Evolutionary conservation across 2,797 vertebrate genomes (phyloP).

Genomic region (Nyctalus aviator): DNA sequence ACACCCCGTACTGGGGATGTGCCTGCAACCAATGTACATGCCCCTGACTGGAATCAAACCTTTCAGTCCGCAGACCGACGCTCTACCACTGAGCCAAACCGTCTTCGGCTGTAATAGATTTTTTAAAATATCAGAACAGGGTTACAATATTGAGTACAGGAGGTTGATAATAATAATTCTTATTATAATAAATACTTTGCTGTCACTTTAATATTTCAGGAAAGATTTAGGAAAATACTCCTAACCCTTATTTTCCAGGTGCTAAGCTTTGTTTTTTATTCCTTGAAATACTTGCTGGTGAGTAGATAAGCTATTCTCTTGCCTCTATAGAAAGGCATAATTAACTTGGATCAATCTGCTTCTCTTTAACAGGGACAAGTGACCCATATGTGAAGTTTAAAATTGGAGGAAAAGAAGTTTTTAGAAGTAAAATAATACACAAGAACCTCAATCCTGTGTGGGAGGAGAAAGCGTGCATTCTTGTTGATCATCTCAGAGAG

Average conservation of each 20-base stretch:
- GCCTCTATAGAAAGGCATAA: background rate
- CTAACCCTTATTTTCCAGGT: background rate
- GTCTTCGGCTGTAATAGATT: background rate
- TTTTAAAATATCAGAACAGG: background rate
- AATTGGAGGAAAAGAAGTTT: slow-evolving; percentile 95
- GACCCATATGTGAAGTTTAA: slow-evolving; percentile 99
- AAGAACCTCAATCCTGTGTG: slow-evolving; percentile 98
- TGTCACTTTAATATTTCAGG: background rate
- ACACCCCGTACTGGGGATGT: too few species aligned
- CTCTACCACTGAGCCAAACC: too few species aligned
- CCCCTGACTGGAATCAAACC: too few species aligned
- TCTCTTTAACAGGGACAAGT: slow-evolving; percentile 92
- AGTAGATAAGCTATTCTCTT: background rate
- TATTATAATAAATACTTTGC: background rate
- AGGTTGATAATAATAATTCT: background rate
- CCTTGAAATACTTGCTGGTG: slow-evolving; percentile 26
- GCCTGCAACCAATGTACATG: too few species aligned
- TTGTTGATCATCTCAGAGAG: slow-evolving; percentile 92
- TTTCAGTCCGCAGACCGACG: too few species aligned
- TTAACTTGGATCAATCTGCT: background rate
- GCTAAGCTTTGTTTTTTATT: background rate
- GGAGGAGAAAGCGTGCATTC: slow-evolving; percentile 93
- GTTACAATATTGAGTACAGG: background rate
- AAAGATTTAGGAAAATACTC: background rate
- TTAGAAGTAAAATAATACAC: slow-evolving; percentile 97